These are phyloP conservation scores for Eremobia ochroleuca DNA, from an alignment of 2,888 invertebrate genomes.

Conservation along the genomic window DNA sequence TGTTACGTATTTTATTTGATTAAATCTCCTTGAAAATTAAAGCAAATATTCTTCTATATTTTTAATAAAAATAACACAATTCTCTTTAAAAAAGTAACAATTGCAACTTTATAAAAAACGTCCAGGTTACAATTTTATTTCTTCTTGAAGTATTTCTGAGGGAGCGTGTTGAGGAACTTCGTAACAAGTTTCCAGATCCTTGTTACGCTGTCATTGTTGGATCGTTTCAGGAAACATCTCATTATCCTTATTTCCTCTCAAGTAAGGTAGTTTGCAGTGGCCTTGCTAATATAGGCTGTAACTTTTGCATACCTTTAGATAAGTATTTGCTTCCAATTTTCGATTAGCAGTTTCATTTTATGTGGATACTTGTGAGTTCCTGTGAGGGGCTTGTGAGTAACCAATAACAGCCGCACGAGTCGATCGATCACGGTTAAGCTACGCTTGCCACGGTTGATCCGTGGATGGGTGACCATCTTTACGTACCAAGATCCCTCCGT, in stretches of 20 bases:
- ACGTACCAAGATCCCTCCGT: no score
- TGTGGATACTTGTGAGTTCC: no score
- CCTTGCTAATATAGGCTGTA: slow-evolving; percentile 10
- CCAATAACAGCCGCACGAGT: no score
- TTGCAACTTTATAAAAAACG: background rate
- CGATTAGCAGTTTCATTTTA: slow-evolving; percentile 3
- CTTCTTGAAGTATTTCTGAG: background rate
- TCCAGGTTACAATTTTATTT: slow-evolving; percentile 13
- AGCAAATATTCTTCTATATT: no score
- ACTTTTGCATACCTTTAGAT: slow-evolving; percentile 18
- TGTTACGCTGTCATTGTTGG: slow-evolving; percentile 25
- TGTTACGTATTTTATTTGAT: no score
- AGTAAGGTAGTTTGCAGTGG: slow-evolving; percentile 6
- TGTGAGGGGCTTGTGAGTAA: no score
- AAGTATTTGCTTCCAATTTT: slow-evolving; percentile 19
- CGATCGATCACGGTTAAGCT: no score
- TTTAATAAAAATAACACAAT: background rate
- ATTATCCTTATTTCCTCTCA: slow-evolving; percentile 42
- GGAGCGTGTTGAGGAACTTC: slow-evolving; percentile 19
- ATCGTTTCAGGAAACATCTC: slow-evolving; percentile 50
- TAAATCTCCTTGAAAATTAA: no score
- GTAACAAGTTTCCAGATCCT: slow-evolving; percentile 37
- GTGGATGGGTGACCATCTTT: no score
- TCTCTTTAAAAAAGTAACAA: background rate
- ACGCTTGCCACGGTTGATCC: no score